phyloP scores from a whole-genome alignment of 1,140 invertebrate species.

The Monochamus saltuarius region DNA sequence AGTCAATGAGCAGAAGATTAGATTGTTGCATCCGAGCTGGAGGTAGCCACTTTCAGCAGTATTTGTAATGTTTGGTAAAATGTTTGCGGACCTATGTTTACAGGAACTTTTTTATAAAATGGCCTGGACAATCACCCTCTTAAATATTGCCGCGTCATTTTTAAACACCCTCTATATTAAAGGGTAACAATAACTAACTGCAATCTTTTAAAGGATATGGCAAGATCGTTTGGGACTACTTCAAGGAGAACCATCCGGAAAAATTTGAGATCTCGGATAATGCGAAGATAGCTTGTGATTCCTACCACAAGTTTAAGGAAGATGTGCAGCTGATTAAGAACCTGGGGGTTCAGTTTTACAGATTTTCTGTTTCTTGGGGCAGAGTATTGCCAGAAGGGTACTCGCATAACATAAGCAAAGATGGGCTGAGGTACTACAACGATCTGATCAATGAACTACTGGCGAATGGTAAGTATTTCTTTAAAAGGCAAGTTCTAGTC shows the following conservation, averaged over 20 bases:
- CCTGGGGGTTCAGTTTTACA: slow-evolving; percentile 54
- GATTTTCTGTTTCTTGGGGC: slow-evolving; percentile 65
- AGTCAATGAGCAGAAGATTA: too few relatives aligned
- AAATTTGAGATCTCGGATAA: slow-evolving; percentile 4
- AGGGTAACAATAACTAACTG: too few relatives aligned
- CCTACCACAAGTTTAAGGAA: slow-evolving; percentile 59
- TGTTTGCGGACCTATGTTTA: too few relatives aligned
- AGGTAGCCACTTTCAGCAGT: too few relatives aligned
- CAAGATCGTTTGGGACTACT: slow-evolving; percentile 61
- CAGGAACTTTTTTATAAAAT: too few relatives aligned
- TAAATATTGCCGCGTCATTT: too few relatives aligned
- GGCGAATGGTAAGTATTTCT: slow-evolving; percentile 47
- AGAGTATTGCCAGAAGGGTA: slow-evolving; percentile 43
- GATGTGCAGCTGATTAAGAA: slow-evolving; percentile 56
- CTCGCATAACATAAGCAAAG: slow-evolving; percentile 57
- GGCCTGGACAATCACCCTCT: too few relatives aligned
- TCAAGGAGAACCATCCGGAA: slow-evolving; percentile 53
- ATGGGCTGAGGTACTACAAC: slow-evolving; percentile 65
- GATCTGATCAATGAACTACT: slow-evolving; percentile 61
- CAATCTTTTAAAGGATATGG: slow-evolving; percentile 46
- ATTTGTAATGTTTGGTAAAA: too few relatives aligned
- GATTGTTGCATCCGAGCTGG: too few relatives aligned
- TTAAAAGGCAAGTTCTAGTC: background rate
- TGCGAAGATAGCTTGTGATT: slow-evolving; percentile 43
- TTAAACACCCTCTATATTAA: too few relatives aligned